Evolutionary conservation across 2,888 invertebrate genomes (phyloP).

Genomic region (Tetramorium bicarinatum): DNA sequence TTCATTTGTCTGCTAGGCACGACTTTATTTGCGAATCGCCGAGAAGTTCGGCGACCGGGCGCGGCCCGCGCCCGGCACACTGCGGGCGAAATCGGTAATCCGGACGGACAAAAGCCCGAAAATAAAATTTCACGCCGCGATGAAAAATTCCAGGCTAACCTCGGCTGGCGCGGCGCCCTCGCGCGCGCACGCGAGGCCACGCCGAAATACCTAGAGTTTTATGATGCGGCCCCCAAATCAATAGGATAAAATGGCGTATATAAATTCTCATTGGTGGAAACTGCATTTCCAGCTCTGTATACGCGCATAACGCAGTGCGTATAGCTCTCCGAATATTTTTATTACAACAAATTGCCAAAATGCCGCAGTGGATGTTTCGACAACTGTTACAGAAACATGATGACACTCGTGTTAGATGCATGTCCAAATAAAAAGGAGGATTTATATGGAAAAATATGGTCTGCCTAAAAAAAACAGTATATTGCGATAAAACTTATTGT

Average conservation of each 20-base stretch:
- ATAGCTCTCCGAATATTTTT: slow-evolving; percentile 26
- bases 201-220: slow-evolving; percentile 32
- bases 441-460: slow-evolving; percentile 41
- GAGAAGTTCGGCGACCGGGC: slow-evolving; percentile 65
- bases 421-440: slow-evolving; percentile 39
- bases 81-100: slow-evolving; percentile 40
- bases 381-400: slow-evolving; percentile 59
- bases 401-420: slow-evolving; percentile 39
- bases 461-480: slow-evolving; percentile 1
- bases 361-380: slow-evolving; percentile 60
- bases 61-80: slow-evolving; percentile 15
- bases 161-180: slow-evolving; percentile 10
- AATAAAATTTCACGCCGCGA: slow-evolving; percentile 52
- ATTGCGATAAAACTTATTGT: slow-evolving; percentile 21
- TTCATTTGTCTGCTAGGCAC: slow-evolving; percentile 81
- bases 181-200: background rate
- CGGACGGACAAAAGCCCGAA: slow-evolving; percentile 38
- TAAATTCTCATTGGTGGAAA: slow-evolving; percentile 52
- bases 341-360: slow-evolving; percentile 67
- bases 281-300: background rate
- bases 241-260: slow-evolving; percentile 48
- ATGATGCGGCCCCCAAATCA: slow-evolving; percentile 43
- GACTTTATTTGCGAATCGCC: slow-evolving; percentile 83
- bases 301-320: slow-evolving; percentile 31
- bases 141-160: slow-evolving; percentile 41